A percentile compares a stretch with the other conserved stretches of the same genome.
Conservation (phyloP, 2,888 invertebrate species). For the Melieria omissa region DNA sequence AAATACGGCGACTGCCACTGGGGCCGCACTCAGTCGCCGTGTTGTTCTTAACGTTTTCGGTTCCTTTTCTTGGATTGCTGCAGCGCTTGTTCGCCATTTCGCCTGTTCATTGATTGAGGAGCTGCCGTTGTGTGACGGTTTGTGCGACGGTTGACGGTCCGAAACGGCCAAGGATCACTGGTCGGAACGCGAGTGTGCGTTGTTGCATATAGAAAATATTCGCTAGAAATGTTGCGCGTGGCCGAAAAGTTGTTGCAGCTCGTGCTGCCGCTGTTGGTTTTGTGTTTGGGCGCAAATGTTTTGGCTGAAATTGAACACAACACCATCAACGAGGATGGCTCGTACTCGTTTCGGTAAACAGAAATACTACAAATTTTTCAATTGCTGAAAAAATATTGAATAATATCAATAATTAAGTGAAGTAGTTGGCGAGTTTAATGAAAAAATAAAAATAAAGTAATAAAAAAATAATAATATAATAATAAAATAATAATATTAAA, state of each 20-base stretch:
- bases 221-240: constrained; percentile 32
- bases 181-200: too few relatives aligned
- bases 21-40: constrained; percentile 60
- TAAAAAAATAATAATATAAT: too few relatives aligned
- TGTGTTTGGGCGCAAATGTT: constrained; percentile 3
- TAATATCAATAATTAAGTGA: background rate
- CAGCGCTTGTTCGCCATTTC: constrained; percentile 35
- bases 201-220: too few relatives aligned
- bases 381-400: constrained; percentile 37
- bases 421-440: too few relatives aligned
- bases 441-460: too few relatives aligned
- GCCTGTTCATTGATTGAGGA: constrained; percentile 5
- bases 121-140: too few relatives aligned
- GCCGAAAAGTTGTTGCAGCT: background rate
- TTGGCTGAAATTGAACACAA: constrained; percentile 70
- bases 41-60: constrained; percentile 58
- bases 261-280: constrained; percentile 13
- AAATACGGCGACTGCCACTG: constrained; percentile 59
- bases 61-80: constrained; percentile 35
- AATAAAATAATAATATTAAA: too few relatives aligned
- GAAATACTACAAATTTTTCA: constrained; percentile 1
- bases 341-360: constrained; percentile 77
- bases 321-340: constrained; percentile 77
- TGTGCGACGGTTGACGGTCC: too few relatives aligned
- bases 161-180: too few relatives aligned